Conservation (phyloP, 2,888 invertebrate genomes). For the Spodoptera littoralis region DNA sequence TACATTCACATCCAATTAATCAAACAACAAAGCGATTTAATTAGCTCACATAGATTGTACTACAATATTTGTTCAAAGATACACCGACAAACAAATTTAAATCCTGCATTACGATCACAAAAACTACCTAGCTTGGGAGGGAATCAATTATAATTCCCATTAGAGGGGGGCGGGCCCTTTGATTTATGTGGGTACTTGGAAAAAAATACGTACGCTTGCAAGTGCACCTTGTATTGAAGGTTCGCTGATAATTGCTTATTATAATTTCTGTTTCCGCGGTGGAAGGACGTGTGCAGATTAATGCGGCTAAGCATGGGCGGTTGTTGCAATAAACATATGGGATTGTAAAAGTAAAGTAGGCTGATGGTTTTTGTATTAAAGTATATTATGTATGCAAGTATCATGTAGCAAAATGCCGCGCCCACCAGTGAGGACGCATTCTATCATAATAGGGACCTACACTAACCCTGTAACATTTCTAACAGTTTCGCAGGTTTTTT, state of each 20-base stretch:
- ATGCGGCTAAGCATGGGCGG: constrained; percentile 27
- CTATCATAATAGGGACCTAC: no score
- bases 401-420: no score
- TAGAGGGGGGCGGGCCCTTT: constrained; percentile 71
- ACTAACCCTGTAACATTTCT: no score
- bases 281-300: constrained; percentile 31
- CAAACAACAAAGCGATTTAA: constrained; percentile 42
- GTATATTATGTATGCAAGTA: no score
- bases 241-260: constrained; percentile 55
- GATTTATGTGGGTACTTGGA: constrained; percentile 67
- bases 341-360: constrained; percentile 9
- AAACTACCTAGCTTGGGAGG: constrained; percentile 65
- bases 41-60: constrained; percentile 35
- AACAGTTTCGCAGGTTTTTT: no score
- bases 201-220: constrained; percentile 55
- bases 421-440: no score
- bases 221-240: constrained; percentile 62
- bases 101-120: constrained; percentile 60
- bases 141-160: constrained; percentile 80
- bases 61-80: constrained; percentile 51
- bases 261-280: constrained; percentile 46
- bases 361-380: not conserved
- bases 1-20: constrained; percentile 24
- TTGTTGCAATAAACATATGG: not conserved
- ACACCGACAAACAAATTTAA: constrained; percentile 54